Evolutionary conservation across 1,140 invertebrate species (phyloP), one percentile per base, ranked within the genome.

Genomic region (Drosophila suzukii): DNA sequence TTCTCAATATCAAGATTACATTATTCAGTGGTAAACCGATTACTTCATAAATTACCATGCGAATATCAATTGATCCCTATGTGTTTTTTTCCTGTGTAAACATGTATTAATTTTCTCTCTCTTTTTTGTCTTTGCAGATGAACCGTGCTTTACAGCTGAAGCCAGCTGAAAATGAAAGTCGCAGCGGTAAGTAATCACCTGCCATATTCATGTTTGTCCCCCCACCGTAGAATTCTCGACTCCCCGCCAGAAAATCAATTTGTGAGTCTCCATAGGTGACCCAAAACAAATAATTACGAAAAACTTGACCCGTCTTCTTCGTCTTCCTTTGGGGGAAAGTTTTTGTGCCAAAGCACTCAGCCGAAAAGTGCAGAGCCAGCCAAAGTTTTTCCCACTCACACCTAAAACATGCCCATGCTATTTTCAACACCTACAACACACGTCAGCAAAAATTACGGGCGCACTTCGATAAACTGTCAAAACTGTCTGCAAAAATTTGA

Each of bases 91-190:
- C 27, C 27, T 27, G 27, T 27, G 27, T 3, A 27, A 2, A 27
- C 36, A 5, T 44, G 55, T 53, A 59, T 49, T 50, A 57, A 56
- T 46, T 46, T 50, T 24, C 46, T 46, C n/a, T 50, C 38, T 47
- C 15, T 50, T 24, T 39, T 30, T 49, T 30, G 7, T 32, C 10
- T 6, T 70, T 97, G 39, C 96, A 99, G 98, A 99, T 99, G 98
- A 98, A 99, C 96, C 97, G 98, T 95, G 97, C 98, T 94, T 98
- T 99, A 95, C 98, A 99, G 95, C 98, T 99, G 94, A 99, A 99
- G 94, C 98, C 98, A 94, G 98, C 98, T 94, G 98, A 99, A 94
- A 98, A 97, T 95, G 98, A 99, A 95, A 98, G 98, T 95, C 97
- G 98, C 95, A 98, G 97, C 96, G 98, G 98, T 98, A 94, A 95